Conservation (phyloP, 2,797 vertebrate species). For the Diplodus puntazzo region DNA sequence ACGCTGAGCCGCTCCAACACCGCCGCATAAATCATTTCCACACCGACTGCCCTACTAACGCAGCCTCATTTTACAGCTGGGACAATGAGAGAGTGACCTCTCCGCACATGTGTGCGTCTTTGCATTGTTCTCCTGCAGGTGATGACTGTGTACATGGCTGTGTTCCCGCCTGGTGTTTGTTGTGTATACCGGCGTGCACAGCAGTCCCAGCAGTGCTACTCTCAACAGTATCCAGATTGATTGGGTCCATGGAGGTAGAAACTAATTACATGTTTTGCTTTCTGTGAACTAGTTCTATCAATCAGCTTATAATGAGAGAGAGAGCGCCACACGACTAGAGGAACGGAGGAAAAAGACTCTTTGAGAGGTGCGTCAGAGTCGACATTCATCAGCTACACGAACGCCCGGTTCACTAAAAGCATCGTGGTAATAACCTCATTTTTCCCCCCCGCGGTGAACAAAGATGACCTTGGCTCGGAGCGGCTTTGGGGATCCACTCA, state of each 20-base stretch:
- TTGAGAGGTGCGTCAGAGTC: slow-evolving; percentile 38
- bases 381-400: slow-evolving; percentile 48
- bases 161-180: slow-evolving; percentile 35
- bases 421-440: slow-evolving; percentile 46
- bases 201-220: slow-evolving; percentile 52
- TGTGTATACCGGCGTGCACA: slow-evolving; percentile 16
- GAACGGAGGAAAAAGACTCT: slow-evolving; percentile 48
- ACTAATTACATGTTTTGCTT: slow-evolving; percentile 78
- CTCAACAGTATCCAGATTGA: slow-evolving; percentile 68
- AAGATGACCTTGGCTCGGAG: slow-evolving; percentile 64
- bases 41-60: slow-evolving; percentile 70
- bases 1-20: slow-evolving; percentile 45
- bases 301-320: slow-evolving; percentile 72
- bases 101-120: slow-evolving; percentile 2
- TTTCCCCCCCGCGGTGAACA: slow-evolving; percentile 41
- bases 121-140: slow-evolving; percentile 64
- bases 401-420: slow-evolving; percentile 32
- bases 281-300: slow-evolving; percentile 73
- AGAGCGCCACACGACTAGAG: slow-evolving; percentile 22
- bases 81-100: slow-evolving; percentile 72
- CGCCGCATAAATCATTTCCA: slow-evolving; percentile 77
- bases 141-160: slow-evolving; percentile 16
- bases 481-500: slow-evolving; percentile 55
- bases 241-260: slow-evolving; percentile 67
- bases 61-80: slow-evolving; percentile 69